A percentile compares a stretch with the other conserved stretches of the same genome.
Conservation (phyloP, 2,888 invertebrate genomes). For the Lypha dubia region DNA sequence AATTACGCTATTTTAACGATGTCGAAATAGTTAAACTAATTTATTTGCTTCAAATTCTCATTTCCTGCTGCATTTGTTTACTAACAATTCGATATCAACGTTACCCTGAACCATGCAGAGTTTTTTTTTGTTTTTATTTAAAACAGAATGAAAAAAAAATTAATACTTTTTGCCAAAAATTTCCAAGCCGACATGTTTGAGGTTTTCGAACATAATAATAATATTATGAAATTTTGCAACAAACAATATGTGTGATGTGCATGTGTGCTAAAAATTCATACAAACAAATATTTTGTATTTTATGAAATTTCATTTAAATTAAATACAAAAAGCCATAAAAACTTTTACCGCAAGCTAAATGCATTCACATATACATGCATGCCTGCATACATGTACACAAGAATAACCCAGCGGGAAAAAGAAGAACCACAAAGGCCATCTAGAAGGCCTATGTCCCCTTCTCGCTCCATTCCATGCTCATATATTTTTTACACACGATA, state of each 20-base stretch:
- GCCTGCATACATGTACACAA: no score
- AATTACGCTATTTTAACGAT: constrained; percentile 8
- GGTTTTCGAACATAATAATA: constrained; percentile 71
- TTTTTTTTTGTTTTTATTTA: background rate
- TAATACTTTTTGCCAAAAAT: constrained; percentile 19
- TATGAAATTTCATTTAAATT: constrained; percentile 55
- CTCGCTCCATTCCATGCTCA: no score
- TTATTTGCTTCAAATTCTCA: constrained; percentile 24
- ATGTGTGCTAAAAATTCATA: background rate
- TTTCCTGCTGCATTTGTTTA: background rate
- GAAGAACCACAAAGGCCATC: no score
- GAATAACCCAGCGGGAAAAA: no score
- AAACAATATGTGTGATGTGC: constrained; percentile 2
- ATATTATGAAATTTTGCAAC: constrained; percentile 56
- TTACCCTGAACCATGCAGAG: background rate
- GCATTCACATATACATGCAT: background rate
- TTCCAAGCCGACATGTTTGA: constrained; percentile 69
- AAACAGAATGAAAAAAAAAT: background rate
- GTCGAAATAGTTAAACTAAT: constrained; percentile 24
- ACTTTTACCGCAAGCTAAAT: constrained; percentile 50
- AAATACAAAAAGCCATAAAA: constrained; percentile 36
- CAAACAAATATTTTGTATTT: constrained; percentile 4
- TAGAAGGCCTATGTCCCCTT: no score
- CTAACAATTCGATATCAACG: background rate
- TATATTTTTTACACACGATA: no score